Evolutionary conservation across 1,140 invertebrate species (phyloP), one percentile per base, ranked within the genome.

Genomic region (Lanistes nyassanus): DNA sequence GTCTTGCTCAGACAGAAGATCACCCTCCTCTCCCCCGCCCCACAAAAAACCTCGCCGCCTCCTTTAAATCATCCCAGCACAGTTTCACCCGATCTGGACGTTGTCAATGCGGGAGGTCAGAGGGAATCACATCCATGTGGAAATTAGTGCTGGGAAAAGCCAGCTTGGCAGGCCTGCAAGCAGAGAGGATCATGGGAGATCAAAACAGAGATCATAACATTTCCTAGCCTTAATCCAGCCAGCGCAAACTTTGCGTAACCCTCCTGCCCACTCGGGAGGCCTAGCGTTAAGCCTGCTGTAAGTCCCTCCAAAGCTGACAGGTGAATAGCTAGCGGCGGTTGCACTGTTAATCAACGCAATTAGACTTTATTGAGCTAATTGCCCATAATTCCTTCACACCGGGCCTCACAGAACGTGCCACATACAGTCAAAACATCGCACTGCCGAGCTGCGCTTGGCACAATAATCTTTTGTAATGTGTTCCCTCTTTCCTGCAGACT

Each of bases 231-330:
- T 39, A 67, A 67, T 37, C 65, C 65, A 2, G 7, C 13, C 65
- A 37, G 65, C 65, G 65, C 34, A 67, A 67, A 67, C 65, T 67
- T 67, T 67, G 65, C 65, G 42, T 67, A 67, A 67, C 65, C 65
- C 65, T 67, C 34, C 9, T 23, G 37, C 65, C 6, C 23, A 36
- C 39, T 2, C n/a, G n/a, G n/a, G n/a, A n/a, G n/a, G n/a, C n/a
- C n/a, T n/a, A 7, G 11, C 9, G 29, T 23, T 23, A 47, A 47
- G 42, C 42, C 42, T 6, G 42, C 9, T 13, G 42, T 9, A 67
- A n/a, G 37, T 64, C 62, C 62, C 36, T 23, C 65, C 0, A n/a
- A 42, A 37, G 34, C 65, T 67, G 65, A 67, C 65, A 67, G 29
- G 65, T n/a, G n/a, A 42, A 64, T 31, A 64, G 62, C 29, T 21